Conservation (phyloP, 2,113 vertebrate genomes). For the Bungarus multicinctus region DNA sequence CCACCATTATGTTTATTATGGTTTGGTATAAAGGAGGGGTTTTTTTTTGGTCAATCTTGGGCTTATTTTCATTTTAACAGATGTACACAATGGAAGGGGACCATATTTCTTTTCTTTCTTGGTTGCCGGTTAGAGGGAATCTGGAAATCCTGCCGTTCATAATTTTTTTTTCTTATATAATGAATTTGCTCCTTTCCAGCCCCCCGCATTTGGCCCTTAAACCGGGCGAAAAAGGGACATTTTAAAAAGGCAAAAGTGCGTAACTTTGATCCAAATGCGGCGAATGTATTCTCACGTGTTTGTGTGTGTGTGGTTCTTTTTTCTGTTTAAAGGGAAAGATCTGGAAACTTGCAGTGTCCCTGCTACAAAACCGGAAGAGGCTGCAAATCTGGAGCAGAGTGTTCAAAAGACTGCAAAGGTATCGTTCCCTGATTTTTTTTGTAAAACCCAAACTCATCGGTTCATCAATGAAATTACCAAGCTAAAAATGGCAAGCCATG, state of each 20-base stretch:
- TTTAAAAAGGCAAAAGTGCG: not conserved
- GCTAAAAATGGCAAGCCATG: not conserved
- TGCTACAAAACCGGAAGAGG: constrained; percentile 52
- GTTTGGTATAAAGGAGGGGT: constrained; percentile 7
- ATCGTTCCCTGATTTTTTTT: not conserved
- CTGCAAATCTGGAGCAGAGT: constrained; percentile 67
- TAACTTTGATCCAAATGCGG: not conserved
- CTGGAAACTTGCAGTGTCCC: constrained; percentile 14
- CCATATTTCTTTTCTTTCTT: constrained; percentile 39
- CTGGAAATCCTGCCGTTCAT: constrained; percentile 19
- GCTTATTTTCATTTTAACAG: constrained; percentile 58
- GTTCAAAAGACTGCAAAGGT: constrained; percentile 93
- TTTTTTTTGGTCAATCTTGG: constrained; percentile 21
- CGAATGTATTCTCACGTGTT: not conserved
- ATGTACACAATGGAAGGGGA: constrained; percentile 44
- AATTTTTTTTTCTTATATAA: constrained; percentile 18
- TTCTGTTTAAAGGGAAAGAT: constrained; percentile 33
- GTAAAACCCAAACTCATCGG: fast-evolving
- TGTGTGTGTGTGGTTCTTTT: not conserved
- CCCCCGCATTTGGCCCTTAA: not conserved
- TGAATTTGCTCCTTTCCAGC: constrained; percentile 31
- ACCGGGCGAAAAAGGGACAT: not conserved
- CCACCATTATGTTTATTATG: constrained; percentile 57
- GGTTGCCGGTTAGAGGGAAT: constrained; percentile 23
- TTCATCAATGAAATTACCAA: not conserved